Conservation (phyloP, 1,140 invertebrate species). For the Drosophila repleta region DNA sequence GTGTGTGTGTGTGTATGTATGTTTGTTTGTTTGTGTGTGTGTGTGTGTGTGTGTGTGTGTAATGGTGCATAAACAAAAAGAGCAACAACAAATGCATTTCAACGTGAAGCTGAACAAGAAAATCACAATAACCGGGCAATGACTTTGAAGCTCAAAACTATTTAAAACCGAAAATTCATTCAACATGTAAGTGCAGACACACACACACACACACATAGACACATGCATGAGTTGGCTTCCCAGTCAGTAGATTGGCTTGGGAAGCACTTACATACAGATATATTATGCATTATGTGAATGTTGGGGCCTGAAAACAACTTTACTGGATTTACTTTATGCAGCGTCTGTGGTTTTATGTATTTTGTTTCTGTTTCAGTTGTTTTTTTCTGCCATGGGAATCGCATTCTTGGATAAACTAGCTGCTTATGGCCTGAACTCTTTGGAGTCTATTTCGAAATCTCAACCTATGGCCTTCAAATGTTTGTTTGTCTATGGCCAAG, state of each 20-base stretch:
- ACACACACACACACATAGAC: neutral
- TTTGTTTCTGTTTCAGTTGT: neutral
- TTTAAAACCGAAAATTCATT: conserved; percentile 16
- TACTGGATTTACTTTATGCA: conserved; percentile 2
- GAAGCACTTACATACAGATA: neutral
- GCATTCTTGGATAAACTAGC: neutral
- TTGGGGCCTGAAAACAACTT: no score
- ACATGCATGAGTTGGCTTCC: neutral
- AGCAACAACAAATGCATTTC: conserved; percentile 24
- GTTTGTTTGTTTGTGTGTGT: neutral
- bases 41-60: conserved; percentile 1
- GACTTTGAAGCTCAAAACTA: conserved; percentile 43
- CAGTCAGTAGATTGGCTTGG: neutral
- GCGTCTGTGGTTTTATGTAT: neutral
- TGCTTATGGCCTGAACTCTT: conserved; percentile 1
- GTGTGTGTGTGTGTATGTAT: neutral
- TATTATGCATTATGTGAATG: conserved; percentile 2
- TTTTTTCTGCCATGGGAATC: neutral
- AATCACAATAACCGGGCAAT: conserved; percentile 47
- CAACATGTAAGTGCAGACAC: neutral
- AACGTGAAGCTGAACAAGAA: conserved; percentile 19
- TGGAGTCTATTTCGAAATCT: neutral
- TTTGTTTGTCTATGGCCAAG: neutral
- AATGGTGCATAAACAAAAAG: conserved; percentile 5
- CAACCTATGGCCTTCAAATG: neutral